Evolutionary conservation across 2,888 invertebrate species (phyloP), one percentile per base, ranked within the genome.

Genomic region (Margaritifera margaritifera): DNA sequence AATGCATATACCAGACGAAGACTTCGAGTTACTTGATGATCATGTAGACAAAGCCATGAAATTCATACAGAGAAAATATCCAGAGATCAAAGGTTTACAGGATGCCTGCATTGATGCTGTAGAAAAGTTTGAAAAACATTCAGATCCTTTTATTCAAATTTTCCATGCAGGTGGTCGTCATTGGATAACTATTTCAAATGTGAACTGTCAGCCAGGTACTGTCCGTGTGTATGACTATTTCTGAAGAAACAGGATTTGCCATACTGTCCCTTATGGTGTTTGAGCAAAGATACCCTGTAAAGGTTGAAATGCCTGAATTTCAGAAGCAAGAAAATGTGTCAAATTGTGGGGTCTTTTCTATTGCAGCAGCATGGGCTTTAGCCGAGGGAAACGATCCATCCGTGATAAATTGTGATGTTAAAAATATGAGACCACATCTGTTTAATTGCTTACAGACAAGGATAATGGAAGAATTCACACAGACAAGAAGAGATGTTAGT

Each of bases 281-380:
- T 0, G 54, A 73, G 52, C 57, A 51, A 18, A 60, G 42, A 19
- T 5, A 15, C 11, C 42, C 53, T 4, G 56, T 79, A 6, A 57
- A 20, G 15, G 65, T 80, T n/a, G 73, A 75, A 64, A 64, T 75
- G 64, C 72, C 75, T 22, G n/a, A 42, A 15, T 80, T 75, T 64
- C 80, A 80, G 52, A 69, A 62, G 55, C 80, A 80, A 55, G 31
- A 64, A 31, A 73, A 69, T 56, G 70, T 73, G 50, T 27, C 57
- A 19, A 77, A 74, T 31, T 80, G 78, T 75, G 78, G 80, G 0
- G 59, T 77, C 19, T 80, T 76, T 73, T 71, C 77, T 42, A 68
- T 80, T n/a, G 78, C 80, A 8, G 68, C 77, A 27, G 72, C 75
- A 58, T 69, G 75, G 52, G 58, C 71, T 19, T 52, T 80, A 11